Percentiles rank a stretch among this genome's conserved stretches.
Conservation (phyloP, 2,797 vertebrate genomes). For the Cuniculus paca region DNA sequence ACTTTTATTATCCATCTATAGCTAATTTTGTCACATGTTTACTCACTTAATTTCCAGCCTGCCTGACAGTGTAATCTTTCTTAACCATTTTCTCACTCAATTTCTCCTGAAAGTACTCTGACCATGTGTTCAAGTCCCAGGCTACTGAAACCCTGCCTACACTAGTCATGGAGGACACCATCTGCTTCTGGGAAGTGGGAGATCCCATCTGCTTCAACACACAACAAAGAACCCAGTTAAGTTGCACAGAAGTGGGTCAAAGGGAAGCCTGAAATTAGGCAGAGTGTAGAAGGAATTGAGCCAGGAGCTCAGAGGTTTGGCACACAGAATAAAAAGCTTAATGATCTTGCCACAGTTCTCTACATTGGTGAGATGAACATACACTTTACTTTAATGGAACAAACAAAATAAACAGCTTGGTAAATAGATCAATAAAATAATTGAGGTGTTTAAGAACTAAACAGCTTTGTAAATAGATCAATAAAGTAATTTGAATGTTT, state of each 20-base stretch:
- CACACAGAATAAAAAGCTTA: neutral
- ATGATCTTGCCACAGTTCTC: neutral
- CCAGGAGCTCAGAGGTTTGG: constrained; percentile 17
- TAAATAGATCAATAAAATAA: neutral
- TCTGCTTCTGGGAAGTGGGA: constrained; percentile 77
- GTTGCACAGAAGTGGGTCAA: constrained; percentile 57
- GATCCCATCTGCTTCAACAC: constrained; percentile 80
- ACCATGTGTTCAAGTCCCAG: constrained; percentile 36
- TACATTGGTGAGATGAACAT: neutral
- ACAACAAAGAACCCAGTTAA: constrained; percentile 63
- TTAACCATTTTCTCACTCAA: neutral
- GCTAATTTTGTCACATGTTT: neutral
- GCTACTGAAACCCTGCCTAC: constrained; percentile 72
- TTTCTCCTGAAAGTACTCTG: constrained; percentile 18
- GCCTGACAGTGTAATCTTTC: neutral
- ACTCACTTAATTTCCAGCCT: neutral
- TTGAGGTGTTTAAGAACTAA: neutral
- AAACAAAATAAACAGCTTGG: neutral
- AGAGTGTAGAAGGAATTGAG: constrained; percentile 31
- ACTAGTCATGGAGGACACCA: constrained; percentile 63
- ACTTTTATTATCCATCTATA: neutral
- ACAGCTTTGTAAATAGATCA: neutral
- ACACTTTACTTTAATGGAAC: neutral
- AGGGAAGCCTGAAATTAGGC: constrained; percentile 66
- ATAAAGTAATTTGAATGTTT: neutral